phyloP scores from a whole-genome alignment of 2,797 vertebrate genomes.

The Megalops cyprinoides region DNA sequence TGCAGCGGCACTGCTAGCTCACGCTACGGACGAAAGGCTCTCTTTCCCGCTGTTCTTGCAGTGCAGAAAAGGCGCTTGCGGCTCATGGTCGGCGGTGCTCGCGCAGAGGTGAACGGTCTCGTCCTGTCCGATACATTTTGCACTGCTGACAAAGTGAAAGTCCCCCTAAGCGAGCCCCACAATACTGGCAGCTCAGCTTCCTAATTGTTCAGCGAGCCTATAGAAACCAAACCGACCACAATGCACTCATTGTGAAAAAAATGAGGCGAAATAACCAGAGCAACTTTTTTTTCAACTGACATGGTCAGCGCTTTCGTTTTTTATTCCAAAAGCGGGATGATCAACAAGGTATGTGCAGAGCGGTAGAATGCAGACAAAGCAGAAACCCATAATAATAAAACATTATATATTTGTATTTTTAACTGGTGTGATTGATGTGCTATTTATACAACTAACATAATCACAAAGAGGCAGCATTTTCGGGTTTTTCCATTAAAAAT shows the following conservation, averaged over 20 bases:
- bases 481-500: background rate
- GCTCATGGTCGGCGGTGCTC: background rate
- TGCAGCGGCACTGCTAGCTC: background rate
- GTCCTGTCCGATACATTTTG: constrained; percentile 69
- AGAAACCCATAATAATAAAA: background rate
- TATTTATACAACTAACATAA: constrained; percentile 10
- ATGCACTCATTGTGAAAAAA: constrained; percentile 62
- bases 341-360: constrained; percentile 38
- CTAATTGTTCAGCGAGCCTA: constrained; percentile 80
- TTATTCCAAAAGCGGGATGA: constrained; percentile 38
- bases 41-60: background rate
- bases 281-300: constrained; percentile 49
- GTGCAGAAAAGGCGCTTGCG: background rate
- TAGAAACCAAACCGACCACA: constrained; percentile 71
- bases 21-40: background rate
- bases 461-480: background rate
- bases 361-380: constrained; percentile 7
- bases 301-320: constrained; percentile 65
- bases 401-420: background rate
- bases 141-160: constrained; percentile 80
- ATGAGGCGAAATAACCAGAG: constrained; percentile 74
- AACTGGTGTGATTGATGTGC: background rate
- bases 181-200: constrained; percentile 81
- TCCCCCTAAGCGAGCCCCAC: constrained; percentile 74
- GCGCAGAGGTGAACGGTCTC: constrained; percentile 75